Evolutionary conservation across 2,888 invertebrate genomes (phyloP), one percentile per base, ranked within the genome.

Genomic region (Venusia cambrica): DNA sequence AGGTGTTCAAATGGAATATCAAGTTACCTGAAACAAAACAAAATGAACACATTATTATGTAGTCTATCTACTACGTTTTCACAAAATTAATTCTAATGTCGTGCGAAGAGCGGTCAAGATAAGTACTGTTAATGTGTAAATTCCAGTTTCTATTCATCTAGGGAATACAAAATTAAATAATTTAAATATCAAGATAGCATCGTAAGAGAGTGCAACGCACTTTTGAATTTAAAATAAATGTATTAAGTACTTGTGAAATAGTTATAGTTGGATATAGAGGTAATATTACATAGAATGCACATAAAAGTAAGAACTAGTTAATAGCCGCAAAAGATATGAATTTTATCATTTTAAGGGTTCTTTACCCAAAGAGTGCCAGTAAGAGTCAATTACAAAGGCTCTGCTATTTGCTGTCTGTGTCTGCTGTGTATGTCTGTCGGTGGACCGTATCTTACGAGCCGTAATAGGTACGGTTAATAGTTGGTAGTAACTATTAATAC

Each of bases 51-150:
- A 32, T 28, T 18, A 7, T 28, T 14, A 15, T 22, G 13, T 35
- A 31, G 10, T 40, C 42, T 32, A n/a, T n/a, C n/a, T 36, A 56
- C 11, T 22, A 5, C 18, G 7, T 21, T 31, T 37, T 20, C 14
- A 42, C 9, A 60, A 54, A 58, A 62, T 45, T 62, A 63, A 80
- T 76, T 76, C 72, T 55, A 53, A 50, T 52, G 57, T 57, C 66
- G 76, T 73, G 59, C 64, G 30, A 44, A 54, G 51, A 60, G 51
- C 59, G 54, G 62, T 62, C 57, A 55, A 48, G 50, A 53, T 42
- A 45, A 48, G 51, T 62, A 72, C 71, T 68, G 71, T 73, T 75
- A 73, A 72, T 57, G 74, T 73, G 72, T 65, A 70, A 77, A 76
- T 71, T 47, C 58, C 45, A 47, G 27, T 38, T 34, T 27, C 29